Evolutionary conservation across 2,797 vertebrate genomes (phyloP), one percentile per base, ranked within the genome.

Genomic region (Amphiprion clarkii): DNA sequence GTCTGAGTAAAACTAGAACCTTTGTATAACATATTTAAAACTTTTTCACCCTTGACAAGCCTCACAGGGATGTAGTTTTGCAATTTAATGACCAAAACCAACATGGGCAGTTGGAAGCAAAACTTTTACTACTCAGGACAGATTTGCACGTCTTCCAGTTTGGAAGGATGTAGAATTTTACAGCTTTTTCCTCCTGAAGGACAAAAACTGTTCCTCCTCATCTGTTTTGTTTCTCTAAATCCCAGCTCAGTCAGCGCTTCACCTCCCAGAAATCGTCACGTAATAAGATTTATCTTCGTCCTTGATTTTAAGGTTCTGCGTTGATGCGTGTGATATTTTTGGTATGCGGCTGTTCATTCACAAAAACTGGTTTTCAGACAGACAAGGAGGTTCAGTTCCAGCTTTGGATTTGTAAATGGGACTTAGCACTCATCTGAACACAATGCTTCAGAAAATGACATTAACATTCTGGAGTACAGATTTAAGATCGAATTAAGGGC

Each of bases 271-370:
- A 21, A 19, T 62, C 31, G 21, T 74, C 39, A 58, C 57, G 16
- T 44, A 25, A 42, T 55, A 19, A 63, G 48, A 65, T 77, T 54
- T 33, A 40, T 76, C 53, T 58, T 29, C 27, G 40, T 71, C 55
- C 55, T 57, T 58, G 25, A 3, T 17, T 76, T 46, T 53, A 10
- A 31, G 29, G 14, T 67, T 44, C 42, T 57, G 16, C 21, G 3
- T 55, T 36, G 39, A 64, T 63, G 61, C 58, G 13, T 48, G 57
- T 58, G 25, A 66, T 53, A 63, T 76, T 64, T 51, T 42, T 31
- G 59, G 23, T 65, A 48, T 36, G 63, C 73, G 67, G 10, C 54
- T 71, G 81, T 88, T 82, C 65, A 61, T 67, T 82, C 80, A 74
- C 48, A 67, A 60, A 31, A 48, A 48, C 51, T 53, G 12, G 57